Conservation (phyloP, 2,797 vertebrate species). For the Dromococcyx pavoninus region DNA sequence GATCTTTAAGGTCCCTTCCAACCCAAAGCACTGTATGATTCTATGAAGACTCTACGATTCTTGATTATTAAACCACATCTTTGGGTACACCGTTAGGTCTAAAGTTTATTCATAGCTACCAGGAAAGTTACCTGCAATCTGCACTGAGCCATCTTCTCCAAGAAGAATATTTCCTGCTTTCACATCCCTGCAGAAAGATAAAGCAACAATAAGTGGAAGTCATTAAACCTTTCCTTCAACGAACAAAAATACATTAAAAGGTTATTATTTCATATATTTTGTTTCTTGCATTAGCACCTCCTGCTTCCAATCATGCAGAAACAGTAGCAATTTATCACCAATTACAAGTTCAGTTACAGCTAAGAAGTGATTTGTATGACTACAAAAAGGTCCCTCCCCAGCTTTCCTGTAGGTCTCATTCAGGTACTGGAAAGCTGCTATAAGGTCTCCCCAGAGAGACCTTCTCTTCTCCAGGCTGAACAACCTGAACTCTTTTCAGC, state of each 20-base stretch:
- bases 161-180: constrained; percentile 97
- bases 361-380: background rate
- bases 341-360: background rate
- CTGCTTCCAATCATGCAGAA: background rate
- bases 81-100: background rate
- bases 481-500: background rate
- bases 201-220: constrained; percentile 38
- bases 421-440: too few relatives aligned
- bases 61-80: background rate
- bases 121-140: constrained; percentile 88
- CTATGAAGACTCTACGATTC: background rate
- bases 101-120: background rate
- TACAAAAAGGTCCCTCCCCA: background rate
- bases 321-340: background rate
- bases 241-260: background rate
- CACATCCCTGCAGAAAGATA: constrained; percentile 84
- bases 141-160: constrained; percentile 92
- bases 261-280: background rate
- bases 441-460: too few relatives aligned
- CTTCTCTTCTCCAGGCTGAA: too few relatives aligned
- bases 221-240: background rate
- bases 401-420: too few relatives aligned
- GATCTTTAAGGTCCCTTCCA: too few relatives aligned
- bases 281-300: background rate
- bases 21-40: background rate